Evolutionary conservation across 2,888 invertebrate genomes (phyloP).

Genomic region (Calliopum simillimum): DNA sequence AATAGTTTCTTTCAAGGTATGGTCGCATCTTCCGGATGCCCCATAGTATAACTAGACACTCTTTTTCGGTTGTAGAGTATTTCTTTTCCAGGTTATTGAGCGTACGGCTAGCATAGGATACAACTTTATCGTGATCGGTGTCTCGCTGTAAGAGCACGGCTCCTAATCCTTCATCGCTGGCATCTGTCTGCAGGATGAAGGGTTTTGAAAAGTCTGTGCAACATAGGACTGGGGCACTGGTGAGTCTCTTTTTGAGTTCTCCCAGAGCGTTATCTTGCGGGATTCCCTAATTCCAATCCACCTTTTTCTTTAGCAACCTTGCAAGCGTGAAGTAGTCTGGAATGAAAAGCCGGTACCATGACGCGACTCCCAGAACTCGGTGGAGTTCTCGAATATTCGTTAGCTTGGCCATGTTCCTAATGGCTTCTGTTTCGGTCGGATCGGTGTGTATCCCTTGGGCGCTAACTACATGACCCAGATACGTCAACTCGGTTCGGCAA

Average conservation of each 20-base stretch:
- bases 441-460: neutral
- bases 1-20: neutral
- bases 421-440: neutral
- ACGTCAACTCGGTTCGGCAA: neutral
- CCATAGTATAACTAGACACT: no score
- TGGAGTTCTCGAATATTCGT: conserved; percentile 9
- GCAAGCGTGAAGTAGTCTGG: neutral
- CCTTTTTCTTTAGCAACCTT: neutral
- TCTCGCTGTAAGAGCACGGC: neutral
- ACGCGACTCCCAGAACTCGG: neutral
- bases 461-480: neutral
- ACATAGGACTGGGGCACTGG: neutral
- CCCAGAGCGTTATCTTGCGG: neutral
- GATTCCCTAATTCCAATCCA: neutral
- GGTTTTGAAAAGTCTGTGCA: conserved; percentile 6
- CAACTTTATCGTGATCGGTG: neutral
- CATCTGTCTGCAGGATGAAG: conserved; percentile 10
- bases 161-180: neutral
- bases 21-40: conserved; percentile 23
- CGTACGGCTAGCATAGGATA: conserved; percentile 5
- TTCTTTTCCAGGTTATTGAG: neutral
- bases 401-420: neutral
- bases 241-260: conserved; percentile 7
- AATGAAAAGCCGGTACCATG: conserved; percentile 1
- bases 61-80: neutral